Percentiles rank a stretch among this genome's conserved stretches.
Evolutionary conservation across 2,113 vertebrate species (phyloP).

Genomic region (Turnix velox): DNA sequence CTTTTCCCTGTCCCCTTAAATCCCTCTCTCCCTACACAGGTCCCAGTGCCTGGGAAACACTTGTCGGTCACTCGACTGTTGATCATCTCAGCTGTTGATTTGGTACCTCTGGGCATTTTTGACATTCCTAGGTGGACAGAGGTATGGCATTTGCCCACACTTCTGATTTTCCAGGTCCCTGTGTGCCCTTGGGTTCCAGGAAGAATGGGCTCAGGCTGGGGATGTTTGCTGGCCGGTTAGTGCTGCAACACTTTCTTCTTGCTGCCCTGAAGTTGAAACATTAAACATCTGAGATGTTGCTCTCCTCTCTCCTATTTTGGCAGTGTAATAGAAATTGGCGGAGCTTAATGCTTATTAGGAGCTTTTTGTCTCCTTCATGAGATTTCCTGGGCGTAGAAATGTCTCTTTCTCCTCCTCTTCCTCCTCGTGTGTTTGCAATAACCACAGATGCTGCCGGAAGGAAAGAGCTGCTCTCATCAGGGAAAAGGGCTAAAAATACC

Average conservation of each 20-base stretch:
- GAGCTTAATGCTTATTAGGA: not conserved
- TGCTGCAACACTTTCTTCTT: not conserved
- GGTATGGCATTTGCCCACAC: not conserved
- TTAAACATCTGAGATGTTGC: not conserved
- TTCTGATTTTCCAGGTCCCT: not conserved
- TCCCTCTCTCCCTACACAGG: not conserved
- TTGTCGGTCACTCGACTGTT: not conserved
- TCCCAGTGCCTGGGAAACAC: not conserved
- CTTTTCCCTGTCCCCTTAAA: not conserved
- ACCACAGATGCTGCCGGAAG: slow-evolving; percentile 6
- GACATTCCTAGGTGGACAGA: not conserved
- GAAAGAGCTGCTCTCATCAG: not conserved
- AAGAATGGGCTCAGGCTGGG: not conserved
- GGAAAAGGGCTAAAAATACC: slow-evolving; percentile 30
- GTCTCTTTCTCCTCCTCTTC: not conserved
- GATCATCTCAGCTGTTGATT: fast-evolving
- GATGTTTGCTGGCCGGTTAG: not conserved
- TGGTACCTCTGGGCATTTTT: not conserved
- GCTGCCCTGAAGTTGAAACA: not conserved
- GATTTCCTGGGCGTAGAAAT: not conserved
- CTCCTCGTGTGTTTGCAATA: not conserved
- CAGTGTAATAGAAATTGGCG: not conserved
- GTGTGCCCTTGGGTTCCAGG: not conserved
- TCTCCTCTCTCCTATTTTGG: not conserved
- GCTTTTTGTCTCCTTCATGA: not conserved